Evolutionary conservation across 2,888 invertebrate species (phyloP), one percentile per base, ranked within the genome.

Genomic region (Heteropelma amictum): DNA sequence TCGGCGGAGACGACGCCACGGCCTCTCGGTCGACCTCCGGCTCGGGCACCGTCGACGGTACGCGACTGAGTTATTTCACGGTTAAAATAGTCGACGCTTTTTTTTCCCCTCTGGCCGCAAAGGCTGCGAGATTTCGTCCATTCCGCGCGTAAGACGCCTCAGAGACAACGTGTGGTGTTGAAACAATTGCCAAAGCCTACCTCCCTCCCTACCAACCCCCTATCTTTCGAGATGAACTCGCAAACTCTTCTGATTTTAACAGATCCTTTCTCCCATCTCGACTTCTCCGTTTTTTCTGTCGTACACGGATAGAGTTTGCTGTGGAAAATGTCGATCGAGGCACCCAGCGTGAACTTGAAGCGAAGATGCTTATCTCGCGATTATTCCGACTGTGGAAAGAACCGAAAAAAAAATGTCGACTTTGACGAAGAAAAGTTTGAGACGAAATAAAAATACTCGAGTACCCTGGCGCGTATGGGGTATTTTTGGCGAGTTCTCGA

Each of bases 51-150:
- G 68, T 78, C 80, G 79, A 75, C 76, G 69, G 68, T 77, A 78
- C 79, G 58, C 63, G 81, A 78, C 85, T 84, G 85, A 86, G 84
- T 87, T 86, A 87, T 87, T 87, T 87, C 85, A 86, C 83, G 85
- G 86, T 85, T 86, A 87, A 86, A 87, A 86, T 86, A 86, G 87
- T 85, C 84, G 82, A 85, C 83, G 82, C 28, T 47, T 21, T 30
- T 82, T 82, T 80, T 68, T 56, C 35, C 2, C 75, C 76, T 65
- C 75, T 75, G 74, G 73, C 68, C 68, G 73, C 72, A 77, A 78
- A 74, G 76, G 72, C 77, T 61, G 74, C 30, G 65, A 28, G 51
- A 23, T 23, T 7, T 35, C 49, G 21, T 21, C 14, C 49, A 23
- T 51, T 12, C 72, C 58, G 58, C 33, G 53, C 53, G 61, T 49